phyloP scores from a whole-genome alignment of 1,140 invertebrate genomes.

The Eurytemora carolleeae region DNA sequence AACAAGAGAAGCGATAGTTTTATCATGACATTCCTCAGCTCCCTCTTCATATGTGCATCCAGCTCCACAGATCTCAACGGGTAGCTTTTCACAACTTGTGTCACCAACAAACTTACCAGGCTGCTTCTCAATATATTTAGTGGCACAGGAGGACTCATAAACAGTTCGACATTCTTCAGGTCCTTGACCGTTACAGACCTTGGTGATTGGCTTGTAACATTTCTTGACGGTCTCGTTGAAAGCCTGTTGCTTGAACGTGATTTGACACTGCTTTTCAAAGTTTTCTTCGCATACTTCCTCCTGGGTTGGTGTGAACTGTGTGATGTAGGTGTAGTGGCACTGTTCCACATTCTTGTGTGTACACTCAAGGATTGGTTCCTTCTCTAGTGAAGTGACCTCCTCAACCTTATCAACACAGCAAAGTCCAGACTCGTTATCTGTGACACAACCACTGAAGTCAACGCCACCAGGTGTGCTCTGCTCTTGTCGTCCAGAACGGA shows the following conservation, averaged over 20 bases:
- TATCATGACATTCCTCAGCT: neutral
- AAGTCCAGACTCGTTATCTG: slow-evolving; percentile 6
- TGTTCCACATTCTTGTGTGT: slow-evolving; percentile 12
- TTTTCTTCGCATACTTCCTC: slow-evolving; percentile 13
- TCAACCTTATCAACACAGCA: slow-evolving; percentile 1
- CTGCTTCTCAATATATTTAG: slow-evolving; percentile 14
- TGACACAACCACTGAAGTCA: slow-evolving; percentile 1
- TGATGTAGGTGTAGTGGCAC: too few species aligned
- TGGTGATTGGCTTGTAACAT: slow-evolving; percentile 3
- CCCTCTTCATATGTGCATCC: neutral
- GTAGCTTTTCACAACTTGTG: neutral
- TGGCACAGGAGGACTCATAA: slow-evolving; percentile 13
- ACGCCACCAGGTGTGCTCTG: neutral
- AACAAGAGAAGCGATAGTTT: neutral
- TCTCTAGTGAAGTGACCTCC: neutral
- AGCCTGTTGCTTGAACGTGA: slow-evolving; percentile 12
- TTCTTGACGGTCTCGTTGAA: slow-evolving; percentile 10
- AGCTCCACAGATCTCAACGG: slow-evolving; percentile 3
- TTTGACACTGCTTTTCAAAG: slow-evolving; percentile 13
- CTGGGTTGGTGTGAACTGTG: slow-evolving; percentile 10
- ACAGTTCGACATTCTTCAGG: slow-evolving; percentile 10
- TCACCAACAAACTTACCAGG: slow-evolving; percentile 4
- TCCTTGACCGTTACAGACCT: slow-evolving; percentile 13
- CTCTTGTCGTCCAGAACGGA: slow-evolving; percentile 7
- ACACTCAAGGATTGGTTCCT: slow-evolving; percentile 10